phyloP scores from a whole-genome alignment of 1,140 invertebrate genomes.

The Pomacea maculata region DNA sequence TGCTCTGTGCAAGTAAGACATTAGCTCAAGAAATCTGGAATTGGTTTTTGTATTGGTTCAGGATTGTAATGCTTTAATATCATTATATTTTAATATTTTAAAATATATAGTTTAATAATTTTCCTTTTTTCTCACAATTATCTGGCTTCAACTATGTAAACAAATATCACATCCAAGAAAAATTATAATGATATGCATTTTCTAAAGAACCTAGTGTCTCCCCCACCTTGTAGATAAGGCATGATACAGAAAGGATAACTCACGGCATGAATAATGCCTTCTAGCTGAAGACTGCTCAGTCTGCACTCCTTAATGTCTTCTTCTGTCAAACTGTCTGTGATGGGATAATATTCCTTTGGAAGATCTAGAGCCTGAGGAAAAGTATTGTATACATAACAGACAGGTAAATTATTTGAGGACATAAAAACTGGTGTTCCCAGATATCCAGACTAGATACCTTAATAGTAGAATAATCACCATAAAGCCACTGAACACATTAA shows the following conservation, averaged over 20 bases:
- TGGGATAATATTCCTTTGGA: slow-evolving; percentile 48
- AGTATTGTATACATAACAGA: slow-evolving; percentile 4
- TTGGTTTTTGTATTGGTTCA: no score
- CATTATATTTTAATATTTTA: no score
- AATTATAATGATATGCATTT: no score
- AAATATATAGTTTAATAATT: no score
- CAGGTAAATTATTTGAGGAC: not conserved
- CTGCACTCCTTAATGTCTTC: slow-evolving; percentile 50
- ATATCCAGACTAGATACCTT: not conserved
- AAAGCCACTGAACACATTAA: not conserved
- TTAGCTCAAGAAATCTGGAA: no score
- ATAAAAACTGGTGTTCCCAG: not conserved
- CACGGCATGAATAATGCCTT: slow-evolving; percentile 60
- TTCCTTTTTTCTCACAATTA: no score
- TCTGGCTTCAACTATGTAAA: no score
- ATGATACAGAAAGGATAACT: slow-evolving; percentile 31
- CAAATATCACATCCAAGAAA: no score
- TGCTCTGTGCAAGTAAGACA: no score
- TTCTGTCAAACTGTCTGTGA: slow-evolving; percentile 45
- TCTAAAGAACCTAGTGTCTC: no score
- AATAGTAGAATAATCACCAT: not conserved
- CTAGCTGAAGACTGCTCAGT: slow-evolving; percentile 60
- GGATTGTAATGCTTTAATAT: no score
- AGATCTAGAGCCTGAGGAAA: slow-evolving; percentile 43
- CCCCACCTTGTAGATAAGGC: no score